phyloP scores from a whole-genome alignment of 2,797 vertebrate species.

The Euthynnus affinis region DNA sequence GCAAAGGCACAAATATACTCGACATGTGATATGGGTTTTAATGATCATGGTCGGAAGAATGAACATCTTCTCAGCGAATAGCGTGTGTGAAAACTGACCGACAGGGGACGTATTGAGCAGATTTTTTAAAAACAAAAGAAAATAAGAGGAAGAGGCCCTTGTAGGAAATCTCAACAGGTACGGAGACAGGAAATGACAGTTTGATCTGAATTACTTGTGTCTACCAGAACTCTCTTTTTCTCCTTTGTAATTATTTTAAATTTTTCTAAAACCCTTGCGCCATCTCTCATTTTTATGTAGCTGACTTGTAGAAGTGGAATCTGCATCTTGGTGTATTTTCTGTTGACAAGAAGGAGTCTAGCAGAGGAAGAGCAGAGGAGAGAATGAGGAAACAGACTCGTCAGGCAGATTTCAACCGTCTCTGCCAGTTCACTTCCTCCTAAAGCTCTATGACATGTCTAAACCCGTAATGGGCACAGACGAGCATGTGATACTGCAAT shows the following conservation, averaged over 20 bases:
- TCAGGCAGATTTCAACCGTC: conserved; percentile 74
- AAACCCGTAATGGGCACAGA: conserved; percentile 32
- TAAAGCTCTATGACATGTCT: conserved; percentile 50
- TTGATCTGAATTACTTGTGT: background rate
- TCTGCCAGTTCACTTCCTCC: conserved; percentile 81
- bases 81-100: background rate
- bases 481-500: conserved; percentile 25
- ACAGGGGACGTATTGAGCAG: background rate
- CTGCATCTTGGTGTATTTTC: conserved; percentile 24
- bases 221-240: background rate
- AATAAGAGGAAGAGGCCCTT: conserved; percentile 6
- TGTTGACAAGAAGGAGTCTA: conserved; percentile 25
- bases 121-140: background rate
- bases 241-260: too few species aligned
- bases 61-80: background rate
- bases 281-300: background rate
- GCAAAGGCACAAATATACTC: background rate
- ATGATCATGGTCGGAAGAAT: too few species aligned
- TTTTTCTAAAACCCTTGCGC: background rate
- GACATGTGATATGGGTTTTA: background rate
- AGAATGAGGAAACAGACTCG: conserved; percentile 74
- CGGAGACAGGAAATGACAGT: conserved; percentile 25
- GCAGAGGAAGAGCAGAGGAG: conserved; percentile 49
- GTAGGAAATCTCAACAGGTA: conserved; percentile 21
- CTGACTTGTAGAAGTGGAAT: background rate